These are phyloP conservation scores for Nothocercus julius DNA, from an alignment of 2,113 vertebrate genomes.

Conservation along the genomic window DNA sequence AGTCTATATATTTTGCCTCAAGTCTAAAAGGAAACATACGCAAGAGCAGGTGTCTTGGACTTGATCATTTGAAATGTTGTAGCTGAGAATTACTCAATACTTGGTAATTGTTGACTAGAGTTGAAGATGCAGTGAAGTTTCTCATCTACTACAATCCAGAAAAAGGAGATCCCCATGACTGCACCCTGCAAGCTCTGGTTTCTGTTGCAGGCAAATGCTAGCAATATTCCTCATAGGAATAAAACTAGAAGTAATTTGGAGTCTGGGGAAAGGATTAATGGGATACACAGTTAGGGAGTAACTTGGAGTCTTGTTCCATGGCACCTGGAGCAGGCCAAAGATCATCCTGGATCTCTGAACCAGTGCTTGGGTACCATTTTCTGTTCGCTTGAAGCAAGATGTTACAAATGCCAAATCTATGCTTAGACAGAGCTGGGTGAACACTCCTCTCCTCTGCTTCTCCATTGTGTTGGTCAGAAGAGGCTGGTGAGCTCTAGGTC, in stretches of 20 bases:
- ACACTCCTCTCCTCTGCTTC: background rate
- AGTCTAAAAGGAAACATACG: background rate
- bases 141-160: constrained; percentile 1
- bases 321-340: background rate
- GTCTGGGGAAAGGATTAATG: background rate
- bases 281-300: background rate
- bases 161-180: background rate
- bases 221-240: background rate
- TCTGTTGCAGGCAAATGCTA: background rate
- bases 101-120: background rate
- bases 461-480: background rate
- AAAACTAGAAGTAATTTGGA: background rate
- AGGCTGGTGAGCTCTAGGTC: background rate
- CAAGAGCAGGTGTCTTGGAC: background rate
- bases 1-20: background rate
- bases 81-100: background rate
- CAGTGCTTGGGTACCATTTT: background rate
- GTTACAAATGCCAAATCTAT: background rate
- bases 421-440: background rate
- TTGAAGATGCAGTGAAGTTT: background rate
- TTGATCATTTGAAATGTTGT: background rate
- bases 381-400: background rate
- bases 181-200: background rate
- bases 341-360: background rate
- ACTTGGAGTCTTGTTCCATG: background rate